These are phyloP conservation scores for Heteromurus nitidus DNA, from an alignment of 2,888 invertebrate species.

Conservation along the genomic window DNA sequence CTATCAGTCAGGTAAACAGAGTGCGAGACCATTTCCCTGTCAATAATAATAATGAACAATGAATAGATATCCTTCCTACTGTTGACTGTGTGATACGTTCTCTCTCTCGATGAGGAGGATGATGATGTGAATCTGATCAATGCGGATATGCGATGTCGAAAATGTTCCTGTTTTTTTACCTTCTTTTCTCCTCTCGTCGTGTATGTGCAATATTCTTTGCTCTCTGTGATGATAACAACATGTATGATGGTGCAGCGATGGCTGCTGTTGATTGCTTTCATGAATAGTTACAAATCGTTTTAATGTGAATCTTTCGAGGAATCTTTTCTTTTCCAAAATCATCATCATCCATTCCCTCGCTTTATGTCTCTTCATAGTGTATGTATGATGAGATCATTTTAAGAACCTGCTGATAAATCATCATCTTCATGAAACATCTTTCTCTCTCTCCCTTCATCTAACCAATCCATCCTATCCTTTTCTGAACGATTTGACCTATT, in stretches of 20 bases:
- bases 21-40: conserved; percentile 52
- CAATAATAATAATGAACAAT: conserved; percentile 57
- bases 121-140: conserved; percentile 26
- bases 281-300: conserved; percentile 56
- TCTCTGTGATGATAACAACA: not conserved
- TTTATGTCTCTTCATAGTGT: not conserved
- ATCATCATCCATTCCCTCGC: conserved; percentile 23
- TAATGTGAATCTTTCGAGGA: conserved; percentile 21
- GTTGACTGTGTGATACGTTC: conserved; percentile 45
- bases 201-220: conserved; percentile 25
- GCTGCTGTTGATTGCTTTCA: conserved; percentile 40
- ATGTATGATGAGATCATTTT: conserved; percentile 47
- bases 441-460: no score
- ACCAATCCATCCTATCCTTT: conserved; percentile 31
- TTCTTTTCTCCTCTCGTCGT: not conserved
- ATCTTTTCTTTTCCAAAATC: conserved; percentile 34
- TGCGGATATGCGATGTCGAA: conserved; percentile 8
- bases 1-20: conserved; percentile 39
- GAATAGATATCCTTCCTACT: conserved; percentile 40
- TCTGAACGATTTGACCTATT: conserved; percentile 49
- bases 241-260: conserved; percentile 20
- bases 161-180: not conserved
- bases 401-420: conserved; percentile 59
- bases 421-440: conserved; percentile 48
- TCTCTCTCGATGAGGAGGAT: conserved; percentile 30